Evolutionary conservation across 2,888 invertebrate species (phyloP).

Genomic region (Drosophila siamana): DNA sequence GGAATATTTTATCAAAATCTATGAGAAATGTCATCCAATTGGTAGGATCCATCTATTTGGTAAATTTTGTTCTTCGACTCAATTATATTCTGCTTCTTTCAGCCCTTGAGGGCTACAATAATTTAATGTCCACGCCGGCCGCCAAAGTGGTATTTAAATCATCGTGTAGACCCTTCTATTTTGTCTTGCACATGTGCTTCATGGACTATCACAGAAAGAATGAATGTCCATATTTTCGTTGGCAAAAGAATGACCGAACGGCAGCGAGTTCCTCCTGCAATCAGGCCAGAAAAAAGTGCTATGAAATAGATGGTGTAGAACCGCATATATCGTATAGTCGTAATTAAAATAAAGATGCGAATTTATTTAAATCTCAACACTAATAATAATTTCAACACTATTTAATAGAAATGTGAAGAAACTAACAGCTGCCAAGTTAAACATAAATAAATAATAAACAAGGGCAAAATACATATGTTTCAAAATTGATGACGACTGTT

Average conservation of each 20-base stretch:
- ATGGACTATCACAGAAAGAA: constrained; percentile 61
- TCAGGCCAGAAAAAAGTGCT: constrained; percentile 54
- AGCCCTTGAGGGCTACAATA: constrained; percentile 6
- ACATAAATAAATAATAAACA: too few species aligned
- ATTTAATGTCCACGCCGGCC: constrained; percentile 54
- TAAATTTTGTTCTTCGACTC: not conserved
- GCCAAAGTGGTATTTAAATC: constrained; percentile 43
- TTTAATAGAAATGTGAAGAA: too few species aligned
- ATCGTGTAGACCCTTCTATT: constrained; percentile 63
- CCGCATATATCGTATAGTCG: not conserved
- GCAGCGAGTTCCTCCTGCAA: constrained; percentile 26
- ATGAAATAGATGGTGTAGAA: constrained; percentile 57
- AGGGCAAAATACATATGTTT: too few species aligned
- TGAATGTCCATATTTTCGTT: constrained; percentile 71
- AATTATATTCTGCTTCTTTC: not conserved
- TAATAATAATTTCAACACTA: too few species aligned
- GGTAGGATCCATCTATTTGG: constrained; percentile 22
- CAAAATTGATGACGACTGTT: too few species aligned
- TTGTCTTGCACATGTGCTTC: constrained; percentile 62
- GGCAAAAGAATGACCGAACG: constrained; percentile 36
- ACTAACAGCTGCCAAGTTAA: too few species aligned
- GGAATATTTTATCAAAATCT: constrained; percentile 61
- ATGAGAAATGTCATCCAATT: constrained; percentile 58
- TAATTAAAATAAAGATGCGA: not conserved
- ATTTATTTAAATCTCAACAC: too few species aligned